Evolutionary conservation across 1,140 invertebrate species (phyloP), one percentile per base, ranked within the genome.

Genomic region (Pararge aegeria): DNA sequence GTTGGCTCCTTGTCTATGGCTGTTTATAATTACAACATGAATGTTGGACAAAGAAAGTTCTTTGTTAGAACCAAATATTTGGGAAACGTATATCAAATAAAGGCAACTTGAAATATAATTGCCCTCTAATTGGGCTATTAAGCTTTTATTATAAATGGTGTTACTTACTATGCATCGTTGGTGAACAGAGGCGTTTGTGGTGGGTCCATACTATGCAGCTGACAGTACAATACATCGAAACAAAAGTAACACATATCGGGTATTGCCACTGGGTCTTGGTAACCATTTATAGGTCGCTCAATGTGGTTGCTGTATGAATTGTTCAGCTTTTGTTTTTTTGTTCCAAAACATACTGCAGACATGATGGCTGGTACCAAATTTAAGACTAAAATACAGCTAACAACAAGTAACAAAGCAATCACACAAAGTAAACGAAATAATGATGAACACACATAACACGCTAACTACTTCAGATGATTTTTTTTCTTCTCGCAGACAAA

Each of bases 181-280:
- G 96, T 96, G 87, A 99, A 98, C 83, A 95, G 94, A 48, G 96
- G 96, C 66, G 94, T 92, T 88, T 95, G 96, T 62, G 97, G 97
- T 62, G 96, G 94, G 70, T 98, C 96, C 78, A 97, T 93, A 81
- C 95, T 97, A 90, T 98, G 95, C 73, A 99, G 92, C 91, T 98
- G 96, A 88, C 94, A 95, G 90, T 98, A 97, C 52, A 99, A 93
- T 61, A 98, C 97, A 91, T 99, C 98, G 92, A 99, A 99, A 93
- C 98, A 99, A 91, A 96, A 99, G 91, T 97, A 97, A 85, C 97
- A 98, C 98, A 99, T 99, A 89, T 98, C 97, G 49, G 96, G 95
- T 83, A 95, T 94, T 56, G 96, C 96, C 34, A 98, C 94, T 87
- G 93, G 92, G 82, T 90, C 92, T 87, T 90, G 90, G 71, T 88